Evolutionary conservation across 2,797 vertebrate species (phyloP).

Genomic region (Pangasius sanitwongsei): DNA sequence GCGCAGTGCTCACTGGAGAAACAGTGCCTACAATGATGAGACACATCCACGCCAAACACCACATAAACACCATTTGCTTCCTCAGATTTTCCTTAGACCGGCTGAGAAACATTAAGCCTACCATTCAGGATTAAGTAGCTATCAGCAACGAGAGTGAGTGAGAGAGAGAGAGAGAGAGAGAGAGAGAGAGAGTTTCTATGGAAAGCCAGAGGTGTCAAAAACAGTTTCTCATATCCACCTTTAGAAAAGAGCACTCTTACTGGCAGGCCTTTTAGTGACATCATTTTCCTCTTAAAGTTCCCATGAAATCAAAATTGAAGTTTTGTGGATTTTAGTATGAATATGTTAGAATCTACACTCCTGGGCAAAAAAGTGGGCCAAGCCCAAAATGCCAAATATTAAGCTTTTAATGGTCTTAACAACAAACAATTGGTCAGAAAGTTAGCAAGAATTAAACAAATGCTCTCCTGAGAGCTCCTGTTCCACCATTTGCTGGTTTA

Average conservation of each 20-base stretch:
- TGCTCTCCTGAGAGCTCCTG: too few species aligned
- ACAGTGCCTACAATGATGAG: constrained; percentile 65
- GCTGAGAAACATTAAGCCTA: constrained; percentile 9
- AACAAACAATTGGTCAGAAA: too few species aligned
- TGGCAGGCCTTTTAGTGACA: neutral
- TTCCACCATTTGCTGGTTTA: too few species aligned
- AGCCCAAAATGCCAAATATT: too few species aligned
- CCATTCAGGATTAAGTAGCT: constrained; percentile 14
- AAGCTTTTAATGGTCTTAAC: too few species aligned
- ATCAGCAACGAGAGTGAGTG: neutral
- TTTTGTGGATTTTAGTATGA: too few species aligned
- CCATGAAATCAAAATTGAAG: too few species aligned
- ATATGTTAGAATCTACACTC: too few species aligned
- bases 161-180: constrained; percentile 10
- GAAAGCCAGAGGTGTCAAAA: constrained; percentile 22
- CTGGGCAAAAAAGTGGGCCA: too few species aligned
- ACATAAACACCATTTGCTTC: constrained; percentile 24
- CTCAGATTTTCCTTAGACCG: constrained; percentile 31
- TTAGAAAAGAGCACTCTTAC: neutral
- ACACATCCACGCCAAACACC: constrained; percentile 33
- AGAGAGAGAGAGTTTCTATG: constrained; percentile 7
- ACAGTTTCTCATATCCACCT: neutral
- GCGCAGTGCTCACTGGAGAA: constrained; percentile 55
- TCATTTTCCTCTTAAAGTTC: neutral
- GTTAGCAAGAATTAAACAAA: too few species aligned